Percentiles rank a stretch among this genome's conserved stretches.
Evolutionary conservation across 2,797 vertebrate species (phyloP).

Genomic region (Lagocephalus sceleratus): DNA sequence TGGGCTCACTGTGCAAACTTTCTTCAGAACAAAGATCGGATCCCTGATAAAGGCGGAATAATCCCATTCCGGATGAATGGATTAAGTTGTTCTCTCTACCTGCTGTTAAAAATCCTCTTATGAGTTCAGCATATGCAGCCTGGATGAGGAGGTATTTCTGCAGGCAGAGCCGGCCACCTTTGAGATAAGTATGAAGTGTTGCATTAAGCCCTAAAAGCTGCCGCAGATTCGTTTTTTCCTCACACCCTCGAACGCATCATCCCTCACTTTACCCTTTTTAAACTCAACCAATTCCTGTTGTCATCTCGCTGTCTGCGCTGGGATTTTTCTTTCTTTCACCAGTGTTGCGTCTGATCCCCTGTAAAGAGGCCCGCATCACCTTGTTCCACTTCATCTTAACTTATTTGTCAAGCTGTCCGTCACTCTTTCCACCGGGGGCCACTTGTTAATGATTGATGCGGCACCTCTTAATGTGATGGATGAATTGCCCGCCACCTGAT

Average conservation of each 20-base stretch:
- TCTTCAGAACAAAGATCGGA: conserved; percentile 41
- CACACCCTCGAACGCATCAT: conserved; percentile 34
- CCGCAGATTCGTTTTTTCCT: conserved; percentile 23
- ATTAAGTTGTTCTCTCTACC: conserved; percentile 22
- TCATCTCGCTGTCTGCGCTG: conserved; percentile 35
- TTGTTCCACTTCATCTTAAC: conserved; percentile 67
- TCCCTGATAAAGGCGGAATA: conserved; percentile 45
- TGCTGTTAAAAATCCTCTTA: conserved; percentile 47
- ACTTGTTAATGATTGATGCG: conserved; percentile 77
- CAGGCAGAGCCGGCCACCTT: conserved; percentile 46
- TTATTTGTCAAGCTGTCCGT: conserved; percentile 74
- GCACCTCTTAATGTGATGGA: conserved; percentile 75
- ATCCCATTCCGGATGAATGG: conserved; percentile 44
- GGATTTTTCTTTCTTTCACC: conserved; percentile 10
- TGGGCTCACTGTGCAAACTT: conserved; percentile 40
- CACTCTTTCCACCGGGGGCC: conserved; percentile 66
- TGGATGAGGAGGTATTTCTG: conserved; percentile 33
- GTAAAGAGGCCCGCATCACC: conserved; percentile 60
- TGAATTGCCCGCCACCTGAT: conserved; percentile 62
- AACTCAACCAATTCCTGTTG: conserved; percentile 32
- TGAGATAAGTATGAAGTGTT: conserved; percentile 50
- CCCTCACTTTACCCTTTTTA: conserved; percentile 36
- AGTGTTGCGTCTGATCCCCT: conserved; percentile 34
- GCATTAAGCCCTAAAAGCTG: conserved; percentile 32
- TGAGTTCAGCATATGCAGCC: conserved; percentile 35